These are phyloP conservation scores for Philopedon plagiatum DNA, from an alignment of 2,888 invertebrate species.

Conservation along the genomic window DNA sequence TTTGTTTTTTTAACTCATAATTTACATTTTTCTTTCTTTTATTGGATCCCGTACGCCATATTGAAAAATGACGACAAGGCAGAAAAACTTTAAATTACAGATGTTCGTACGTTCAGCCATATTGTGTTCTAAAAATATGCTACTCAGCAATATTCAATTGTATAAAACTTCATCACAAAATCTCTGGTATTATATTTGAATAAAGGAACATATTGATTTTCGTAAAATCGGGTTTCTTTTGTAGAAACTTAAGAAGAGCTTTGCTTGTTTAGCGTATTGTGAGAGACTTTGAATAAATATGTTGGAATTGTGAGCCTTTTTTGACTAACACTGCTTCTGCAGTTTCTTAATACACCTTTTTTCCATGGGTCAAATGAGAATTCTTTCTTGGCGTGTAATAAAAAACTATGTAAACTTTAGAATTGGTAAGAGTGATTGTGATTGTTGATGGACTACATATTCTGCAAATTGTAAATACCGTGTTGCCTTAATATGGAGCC, in stretches of 20 bases:
- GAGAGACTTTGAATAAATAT: too few relatives aligned
- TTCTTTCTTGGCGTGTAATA: too few relatives aligned
- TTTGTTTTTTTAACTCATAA: background rate
- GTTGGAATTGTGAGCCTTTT: too few relatives aligned
- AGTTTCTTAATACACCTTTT: too few relatives aligned
- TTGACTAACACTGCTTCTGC: too few relatives aligned
- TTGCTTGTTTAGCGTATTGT: background rate
- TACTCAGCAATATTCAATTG: slow-evolving; percentile 2
- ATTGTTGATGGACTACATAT: too few relatives aligned
- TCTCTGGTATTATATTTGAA: slow-evolving; percentile 4
- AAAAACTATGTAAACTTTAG: too few relatives aligned
- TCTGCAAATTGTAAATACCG: too few relatives aligned
- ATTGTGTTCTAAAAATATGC: background rate
- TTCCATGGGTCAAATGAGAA: too few relatives aligned
- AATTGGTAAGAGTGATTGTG: too few relatives aligned
- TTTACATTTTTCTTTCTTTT: too few relatives aligned
- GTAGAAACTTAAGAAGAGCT: background rate
- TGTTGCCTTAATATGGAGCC: too few relatives aligned
- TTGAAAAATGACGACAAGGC: background rate
- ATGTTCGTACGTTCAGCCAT: background rate
- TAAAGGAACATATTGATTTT: background rate
- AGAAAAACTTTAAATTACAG: background rate
- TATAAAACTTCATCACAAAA: slow-evolving; percentile 9
- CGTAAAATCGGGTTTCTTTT: background rate
- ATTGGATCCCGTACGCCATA: background rate